A percentile compares a stretch with the other conserved stretches of the same genome.
These are phyloP conservation scores for Solea senegalensis DNA, from an alignment of 2,113 vertebrate genomes.

Conservation along the genomic window DNA sequence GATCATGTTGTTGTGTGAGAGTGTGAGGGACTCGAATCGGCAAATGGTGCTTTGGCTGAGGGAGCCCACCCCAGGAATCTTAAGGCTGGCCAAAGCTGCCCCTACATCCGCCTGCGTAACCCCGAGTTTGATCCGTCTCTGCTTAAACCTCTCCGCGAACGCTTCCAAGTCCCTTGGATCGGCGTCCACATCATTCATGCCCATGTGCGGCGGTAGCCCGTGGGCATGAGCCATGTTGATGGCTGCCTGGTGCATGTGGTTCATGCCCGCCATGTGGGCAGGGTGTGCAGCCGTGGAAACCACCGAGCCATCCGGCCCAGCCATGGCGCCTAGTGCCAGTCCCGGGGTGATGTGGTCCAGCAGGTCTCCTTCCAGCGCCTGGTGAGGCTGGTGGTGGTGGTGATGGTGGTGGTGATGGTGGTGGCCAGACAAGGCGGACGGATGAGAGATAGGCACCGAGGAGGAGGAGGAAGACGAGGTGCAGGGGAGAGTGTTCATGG, in stretches of 20 bases:
- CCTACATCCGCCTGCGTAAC: conserved; percentile 98
- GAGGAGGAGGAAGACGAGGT: conserved; percentile 92
- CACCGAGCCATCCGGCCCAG: conserved; percentile 93
- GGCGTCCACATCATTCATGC: conserved; percentile 97
- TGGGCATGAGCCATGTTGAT: conserved; percentile 98
- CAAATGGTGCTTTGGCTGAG: conserved; percentile 99
- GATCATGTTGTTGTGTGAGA: conserved; percentile 99
- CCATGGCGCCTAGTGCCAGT: conserved; percentile 93
- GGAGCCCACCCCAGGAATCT: conserved; percentile 98
- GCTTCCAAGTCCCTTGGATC: conserved; percentile 98
- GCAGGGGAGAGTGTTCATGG: conserved; percentile 98
- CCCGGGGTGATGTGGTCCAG: conserved; percentile 97
- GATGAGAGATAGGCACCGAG: conserved; percentile 96
- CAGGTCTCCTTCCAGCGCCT: conserved; percentile 95
- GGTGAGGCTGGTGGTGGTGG: conserved; percentile 96
- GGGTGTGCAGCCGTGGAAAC: conserved; percentile 94
- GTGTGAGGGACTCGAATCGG: conserved; percentile 96
- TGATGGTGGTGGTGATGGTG: conserved; percentile 95
- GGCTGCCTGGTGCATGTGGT: conserved; percentile 98
- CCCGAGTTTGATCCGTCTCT: conserved; percentile 97
- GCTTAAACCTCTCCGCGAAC: conserved; percentile 98
- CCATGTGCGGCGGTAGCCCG: conserved; percentile 94
- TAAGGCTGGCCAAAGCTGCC: conserved; percentile 94
- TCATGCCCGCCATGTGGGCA: conserved; percentile 97
- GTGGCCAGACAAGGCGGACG: conserved; percentile 90